Evolutionary conservation across 2,797 vertebrate genomes (phyloP).

Genomic region (Mastacembelus armatus): DNA sequence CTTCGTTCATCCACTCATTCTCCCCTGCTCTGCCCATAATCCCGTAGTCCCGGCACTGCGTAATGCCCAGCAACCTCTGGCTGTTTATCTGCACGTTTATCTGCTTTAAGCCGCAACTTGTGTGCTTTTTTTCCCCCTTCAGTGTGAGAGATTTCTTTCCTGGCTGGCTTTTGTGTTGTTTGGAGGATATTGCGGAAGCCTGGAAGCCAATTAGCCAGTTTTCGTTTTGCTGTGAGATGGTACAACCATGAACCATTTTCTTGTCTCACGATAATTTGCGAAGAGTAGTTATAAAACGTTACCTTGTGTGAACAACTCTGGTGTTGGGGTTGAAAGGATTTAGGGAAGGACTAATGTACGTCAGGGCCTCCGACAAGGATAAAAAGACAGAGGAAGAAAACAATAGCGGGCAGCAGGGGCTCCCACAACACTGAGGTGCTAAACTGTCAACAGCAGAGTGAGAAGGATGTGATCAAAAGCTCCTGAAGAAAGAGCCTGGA

Average conservation of each 20-base stretch:
- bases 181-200: constrained; percentile 40
- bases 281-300: constrained; percentile 32
- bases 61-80: constrained; percentile 64
- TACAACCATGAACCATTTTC: constrained; percentile 41
- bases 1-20: constrained; percentile 79
- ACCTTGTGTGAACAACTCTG: constrained; percentile 14
- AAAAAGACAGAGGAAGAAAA: constrained; percentile 51
- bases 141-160: neutral
- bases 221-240: constrained; percentile 44
- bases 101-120: constrained; percentile 46
- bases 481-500: constrained; percentile 67
- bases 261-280: constrained; percentile 30
- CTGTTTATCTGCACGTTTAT: constrained; percentile 71
- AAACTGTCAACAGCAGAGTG: constrained; percentile 77
- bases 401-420: constrained; percentile 59
- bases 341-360: constrained; percentile 35
- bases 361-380: constrained; percentile 51
- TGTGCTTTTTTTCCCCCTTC: constrained; percentile 49
- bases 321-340: constrained; percentile 28
- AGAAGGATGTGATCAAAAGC: constrained; percentile 78
- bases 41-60: constrained; percentile 73
- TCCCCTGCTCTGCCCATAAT: constrained; percentile 79
- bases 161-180: constrained; percentile 12
- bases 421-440: constrained; percentile 75
- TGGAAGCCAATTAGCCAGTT: constrained; percentile 61